Evolutionary conservation across 2,888 invertebrate species (phyloP), one percentile per base, ranked within the genome.

Genomic region (Itoplectis maculator): DNA sequence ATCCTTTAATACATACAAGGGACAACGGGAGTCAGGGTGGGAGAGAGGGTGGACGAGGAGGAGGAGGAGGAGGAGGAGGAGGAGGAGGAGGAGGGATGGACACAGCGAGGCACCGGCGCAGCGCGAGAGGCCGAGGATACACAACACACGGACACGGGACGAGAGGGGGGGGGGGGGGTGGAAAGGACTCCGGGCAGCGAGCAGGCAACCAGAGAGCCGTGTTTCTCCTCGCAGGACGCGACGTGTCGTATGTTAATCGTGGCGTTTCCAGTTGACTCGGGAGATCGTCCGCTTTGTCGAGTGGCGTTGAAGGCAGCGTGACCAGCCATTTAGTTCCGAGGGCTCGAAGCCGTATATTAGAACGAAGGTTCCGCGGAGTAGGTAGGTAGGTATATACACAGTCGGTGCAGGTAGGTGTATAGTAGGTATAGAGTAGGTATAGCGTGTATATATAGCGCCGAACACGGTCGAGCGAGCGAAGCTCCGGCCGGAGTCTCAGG

Each of bases 231-330:
- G 74, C 76, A n/a, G 83, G 82, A 83, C 80, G 83, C n/a, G 83
- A 86, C 86, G 78, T 84, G 86, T 86, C 80, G 84, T 86, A 86
- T 84, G 84, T 86, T 86, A 86, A 86, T 86, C 84, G 83, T 79
- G 83, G 84, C 81, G 79, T 80, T 86, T 82, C 79, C 84, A 82
- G 82, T 83, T 82, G 84, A 77, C 75, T 77, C 82, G 75, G 70
- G 84, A 81, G 82, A 75, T 78, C 72, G 81, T 81, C 65, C 77
- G 82, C 84, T 82, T 80, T 81, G 82, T 82, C 84, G 82, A 84
- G 82, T 82, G 84, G 83, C 81, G 80, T 84, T 83, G 84, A 84
- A 81, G 83, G 51, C 81, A 79, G 79, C 81, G 81, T 84, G 83
- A 83, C 83, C 84, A 76, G 84, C 81, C 83, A 84, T 84, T 84